Percentiles rank a stretch among this genome's conserved stretches.
Evolutionary conservation across 2,797 vertebrate genomes (phyloP).

Genomic region (Eulemur mongoz): DNA sequence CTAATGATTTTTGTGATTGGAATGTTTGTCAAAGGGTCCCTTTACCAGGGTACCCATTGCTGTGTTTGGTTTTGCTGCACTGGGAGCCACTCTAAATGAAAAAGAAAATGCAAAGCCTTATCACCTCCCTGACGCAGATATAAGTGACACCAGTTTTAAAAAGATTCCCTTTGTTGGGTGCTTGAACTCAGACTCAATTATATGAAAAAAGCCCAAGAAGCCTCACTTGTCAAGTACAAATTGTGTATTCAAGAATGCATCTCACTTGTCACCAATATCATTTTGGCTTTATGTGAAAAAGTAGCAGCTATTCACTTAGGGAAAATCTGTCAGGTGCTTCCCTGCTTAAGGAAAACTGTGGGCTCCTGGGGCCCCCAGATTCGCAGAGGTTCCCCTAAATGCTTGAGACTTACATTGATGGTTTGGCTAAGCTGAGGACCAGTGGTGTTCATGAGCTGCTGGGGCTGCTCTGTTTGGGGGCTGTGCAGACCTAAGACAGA

Average conservation of each 20-base stretch:
- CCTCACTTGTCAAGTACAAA: background rate
- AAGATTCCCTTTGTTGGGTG: too few relatives aligned
- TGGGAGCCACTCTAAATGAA: background rate
- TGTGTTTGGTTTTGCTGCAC: background rate
- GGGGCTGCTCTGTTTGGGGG: background rate
- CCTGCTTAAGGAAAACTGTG: background rate
- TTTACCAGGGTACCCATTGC: background rate
- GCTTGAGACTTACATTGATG: background rate
- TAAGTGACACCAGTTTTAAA: background rate
- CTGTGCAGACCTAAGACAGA: background rate
- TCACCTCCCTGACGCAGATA: background rate
- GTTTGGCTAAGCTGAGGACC: background rate
- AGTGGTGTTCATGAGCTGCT: rapidly evolving
- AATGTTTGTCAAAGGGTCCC: background rate
- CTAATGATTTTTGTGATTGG: background rate
- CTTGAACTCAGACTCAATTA: background rate
- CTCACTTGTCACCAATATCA: background rate
- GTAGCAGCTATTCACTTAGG: background rate
- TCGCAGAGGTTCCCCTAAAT: background rate
- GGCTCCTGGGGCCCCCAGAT: background rate
- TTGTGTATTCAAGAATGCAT: background rate
- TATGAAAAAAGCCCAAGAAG: background rate
- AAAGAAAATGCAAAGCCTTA: background rate
- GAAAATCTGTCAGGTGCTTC: background rate
- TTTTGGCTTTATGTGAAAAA: background rate